These are phyloP conservation scores for Exocentrus adspersus DNA, from an alignment of 2,888 invertebrate genomes.

Conservation along the genomic window DNA sequence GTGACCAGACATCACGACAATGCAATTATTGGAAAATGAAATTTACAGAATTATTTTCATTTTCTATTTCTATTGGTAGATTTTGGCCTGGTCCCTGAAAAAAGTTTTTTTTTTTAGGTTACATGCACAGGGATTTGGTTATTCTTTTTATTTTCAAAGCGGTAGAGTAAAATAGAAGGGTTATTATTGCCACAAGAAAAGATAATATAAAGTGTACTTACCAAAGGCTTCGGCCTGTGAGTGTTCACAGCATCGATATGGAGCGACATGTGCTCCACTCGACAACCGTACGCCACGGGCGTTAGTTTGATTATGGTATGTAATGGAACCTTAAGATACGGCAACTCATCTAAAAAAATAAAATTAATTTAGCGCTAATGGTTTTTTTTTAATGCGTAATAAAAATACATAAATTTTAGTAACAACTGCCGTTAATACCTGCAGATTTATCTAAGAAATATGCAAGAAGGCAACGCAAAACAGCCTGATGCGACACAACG, in stretches of 20 bases:
- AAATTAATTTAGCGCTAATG: background rate
- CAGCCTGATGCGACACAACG: slow-evolving; percentile 97
- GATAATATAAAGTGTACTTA: slow-evolving; percentile 64
- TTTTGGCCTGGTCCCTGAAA: slow-evolving; percentile 60
- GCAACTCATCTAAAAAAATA: slow-evolving; percentile 78
- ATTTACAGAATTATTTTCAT: slow-evolving; percentile 14
- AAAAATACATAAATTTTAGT: too few species aligned
- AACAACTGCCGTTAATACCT: slow-evolving; percentile 69
- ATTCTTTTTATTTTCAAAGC: slow-evolving; percentile 6
- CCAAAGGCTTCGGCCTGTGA: slow-evolving; percentile 90
- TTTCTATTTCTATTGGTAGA: slow-evolving; percentile 38
- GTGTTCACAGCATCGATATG: slow-evolving; percentile 96
- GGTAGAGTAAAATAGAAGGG: slow-evolving; percentile 11
- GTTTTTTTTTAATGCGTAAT: too few species aligned
- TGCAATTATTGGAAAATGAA: background rate
- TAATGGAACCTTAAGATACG: slow-evolving; percentile 89
- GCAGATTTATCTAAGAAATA: slow-evolving; percentile 97
- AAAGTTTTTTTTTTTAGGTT: slow-evolving; percentile 52
- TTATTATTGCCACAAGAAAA: too few species aligned
- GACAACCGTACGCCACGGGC: slow-evolving; percentile 98
- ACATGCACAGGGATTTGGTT: slow-evolving; percentile 42
- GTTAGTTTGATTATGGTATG: slow-evolving; percentile 98
- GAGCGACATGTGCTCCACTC: slow-evolving; percentile 92
- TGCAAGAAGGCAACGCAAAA: slow-evolving; percentile 92
- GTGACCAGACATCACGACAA: background rate